Percentiles rank a stretch among this genome's conserved stretches.
phyloP scores from a whole-genome alignment of 2,888 invertebrate genomes.

The Apantesis nais region DNA sequence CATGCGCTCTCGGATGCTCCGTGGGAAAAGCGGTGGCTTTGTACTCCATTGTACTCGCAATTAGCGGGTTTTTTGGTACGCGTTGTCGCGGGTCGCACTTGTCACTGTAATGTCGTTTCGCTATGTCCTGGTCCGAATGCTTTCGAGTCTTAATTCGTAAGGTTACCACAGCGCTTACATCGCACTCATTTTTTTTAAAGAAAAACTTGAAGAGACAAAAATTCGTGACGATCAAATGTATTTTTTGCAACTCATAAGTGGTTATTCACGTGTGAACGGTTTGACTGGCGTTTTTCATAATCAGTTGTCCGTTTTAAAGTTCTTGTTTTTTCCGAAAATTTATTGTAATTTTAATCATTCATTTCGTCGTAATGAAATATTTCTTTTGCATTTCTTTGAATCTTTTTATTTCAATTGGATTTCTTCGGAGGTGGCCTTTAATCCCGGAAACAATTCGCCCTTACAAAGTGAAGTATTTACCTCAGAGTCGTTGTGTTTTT shows the following conservation, averaged over 20 bases:
- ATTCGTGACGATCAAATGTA: slow-evolving; percentile 60
- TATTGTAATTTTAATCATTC: slow-evolving; percentile 43
- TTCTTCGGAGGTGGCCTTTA: slow-evolving; percentile 12
- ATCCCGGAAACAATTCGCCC: slow-evolving; percentile 22
- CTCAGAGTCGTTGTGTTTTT: slow-evolving; percentile 15
- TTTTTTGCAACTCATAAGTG: slow-evolving; percentile 68
- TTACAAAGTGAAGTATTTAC: slow-evolving; percentile 18
- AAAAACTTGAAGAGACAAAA: slow-evolving; percentile 46
- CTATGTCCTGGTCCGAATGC: slow-evolving; percentile 75
- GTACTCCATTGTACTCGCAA: slow-evolving; percentile 81
- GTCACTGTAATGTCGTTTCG: slow-evolving; percentile 78
- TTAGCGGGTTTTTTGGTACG: slow-evolving; percentile 76
- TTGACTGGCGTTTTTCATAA: slow-evolving; percentile 74
- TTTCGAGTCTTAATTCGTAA: slow-evolving; percentile 73
- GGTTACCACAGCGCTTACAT: slow-evolving; percentile 64
- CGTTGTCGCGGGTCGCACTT: slow-evolving; percentile 73
- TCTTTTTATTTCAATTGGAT: slow-evolving; percentile 14
- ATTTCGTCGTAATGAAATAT: slow-evolving; percentile 31
- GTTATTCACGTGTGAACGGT: slow-evolving; percentile 72
- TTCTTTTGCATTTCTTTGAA: slow-evolving; percentile 34
- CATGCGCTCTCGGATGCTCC: slow-evolving; percentile 72
- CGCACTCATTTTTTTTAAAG: slow-evolving; percentile 37
- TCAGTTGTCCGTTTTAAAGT: slow-evolving; percentile 60
- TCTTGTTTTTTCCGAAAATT: slow-evolving; percentile 49
- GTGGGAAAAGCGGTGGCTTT: slow-evolving; percentile 84